Conservation (phyloP, 64 coral and sea anemone genomes). For the Pocillopora damicornis region DNA sequence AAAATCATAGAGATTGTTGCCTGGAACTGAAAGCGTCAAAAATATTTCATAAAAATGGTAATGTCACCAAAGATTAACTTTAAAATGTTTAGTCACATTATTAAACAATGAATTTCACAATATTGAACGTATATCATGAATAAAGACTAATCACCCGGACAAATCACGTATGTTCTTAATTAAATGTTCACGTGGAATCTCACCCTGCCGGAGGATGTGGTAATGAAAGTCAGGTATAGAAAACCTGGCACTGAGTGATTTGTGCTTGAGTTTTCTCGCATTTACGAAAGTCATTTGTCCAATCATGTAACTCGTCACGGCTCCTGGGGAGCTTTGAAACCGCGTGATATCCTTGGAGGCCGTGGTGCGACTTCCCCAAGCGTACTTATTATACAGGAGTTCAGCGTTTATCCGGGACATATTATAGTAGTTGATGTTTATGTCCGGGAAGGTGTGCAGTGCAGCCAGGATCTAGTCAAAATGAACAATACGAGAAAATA, state of each 20-base stretch:
- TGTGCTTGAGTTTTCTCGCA: neutral
- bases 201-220: constrained; percentile 9
- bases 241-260: constrained; percentile 17
- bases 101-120: too few relatives aligned
- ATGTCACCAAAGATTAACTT: too few relatives aligned
- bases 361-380: constrained; percentile 29
- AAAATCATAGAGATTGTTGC: too few relatives aligned
- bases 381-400: constrained; percentile 33
- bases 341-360: constrained; percentile 49
- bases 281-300: constrained; percentile 23
- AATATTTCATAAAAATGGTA: too few relatives aligned
- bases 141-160: neutral
- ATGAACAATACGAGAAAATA: neutral
- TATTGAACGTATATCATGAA: too few relatives aligned
- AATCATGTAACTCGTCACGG: constrained; percentile 42
- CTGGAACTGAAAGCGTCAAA: too few relatives aligned
- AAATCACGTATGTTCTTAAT: constrained; percentile 4
- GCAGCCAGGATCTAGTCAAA: constrained; percentile 32
- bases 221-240: constrained; percentile 15
- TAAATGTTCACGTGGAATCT: constrained; percentile 6
- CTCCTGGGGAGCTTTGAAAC: constrained; percentile 42
- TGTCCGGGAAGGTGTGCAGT: constrained; percentile 19
- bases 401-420: constrained; percentile 29
- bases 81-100: too few relatives aligned
- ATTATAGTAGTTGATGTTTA: constrained; percentile 34